These are phyloP conservation scores for Telmatherina bonti DNA, from an alignment of 2,797 vertebrate genomes.

Conservation along the genomic window DNA sequence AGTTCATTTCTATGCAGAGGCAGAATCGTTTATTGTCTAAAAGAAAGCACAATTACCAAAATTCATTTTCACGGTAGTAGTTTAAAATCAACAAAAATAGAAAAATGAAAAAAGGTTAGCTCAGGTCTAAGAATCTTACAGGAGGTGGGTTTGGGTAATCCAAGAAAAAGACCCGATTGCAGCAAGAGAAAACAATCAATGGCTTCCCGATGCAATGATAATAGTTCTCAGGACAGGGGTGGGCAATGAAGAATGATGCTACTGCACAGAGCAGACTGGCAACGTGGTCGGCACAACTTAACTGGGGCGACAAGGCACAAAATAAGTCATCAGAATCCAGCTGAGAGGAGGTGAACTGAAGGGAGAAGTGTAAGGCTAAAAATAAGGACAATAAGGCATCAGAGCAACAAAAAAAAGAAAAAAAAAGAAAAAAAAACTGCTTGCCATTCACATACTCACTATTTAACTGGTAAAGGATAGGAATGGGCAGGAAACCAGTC, in stretches of 20 bases:
- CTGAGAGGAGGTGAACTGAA: conserved; percentile 35
- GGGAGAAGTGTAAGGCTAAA: conserved; percentile 46
- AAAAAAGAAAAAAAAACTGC: conserved; percentile 22
- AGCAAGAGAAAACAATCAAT: conserved; percentile 26
- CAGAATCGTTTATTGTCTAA: conserved; percentile 15
- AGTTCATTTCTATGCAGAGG: conserved; percentile 63
- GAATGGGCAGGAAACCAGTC: background rate
- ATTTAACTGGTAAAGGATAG: conserved; percentile 3
- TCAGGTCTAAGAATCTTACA: background rate
- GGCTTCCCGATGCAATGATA: conserved; percentile 10
- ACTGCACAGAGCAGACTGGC: background rate
- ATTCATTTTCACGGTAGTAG: conserved; percentile 6
- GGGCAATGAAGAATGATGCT: conserved; percentile 23
- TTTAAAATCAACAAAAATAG: conserved; percentile 13
- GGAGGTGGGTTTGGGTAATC: conserved; percentile 8
- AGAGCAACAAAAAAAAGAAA: too few species aligned
- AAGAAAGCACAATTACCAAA: conserved; percentile 30
- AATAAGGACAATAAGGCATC: conserved; percentile 64
- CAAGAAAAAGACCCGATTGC: conserved; percentile 21
- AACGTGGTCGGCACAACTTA: conserved; percentile 33
- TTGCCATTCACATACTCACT: conserved; percentile 9
- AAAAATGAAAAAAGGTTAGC: conserved; percentile 46
- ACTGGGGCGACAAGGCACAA: conserved; percentile 75
- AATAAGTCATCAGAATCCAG: conserved; percentile 56
- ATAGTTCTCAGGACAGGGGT: conserved; percentile 9